phyloP scores from a whole-genome alignment of 2,888 invertebrate genomes.

The Lamellibrachia satsuma region DNA sequence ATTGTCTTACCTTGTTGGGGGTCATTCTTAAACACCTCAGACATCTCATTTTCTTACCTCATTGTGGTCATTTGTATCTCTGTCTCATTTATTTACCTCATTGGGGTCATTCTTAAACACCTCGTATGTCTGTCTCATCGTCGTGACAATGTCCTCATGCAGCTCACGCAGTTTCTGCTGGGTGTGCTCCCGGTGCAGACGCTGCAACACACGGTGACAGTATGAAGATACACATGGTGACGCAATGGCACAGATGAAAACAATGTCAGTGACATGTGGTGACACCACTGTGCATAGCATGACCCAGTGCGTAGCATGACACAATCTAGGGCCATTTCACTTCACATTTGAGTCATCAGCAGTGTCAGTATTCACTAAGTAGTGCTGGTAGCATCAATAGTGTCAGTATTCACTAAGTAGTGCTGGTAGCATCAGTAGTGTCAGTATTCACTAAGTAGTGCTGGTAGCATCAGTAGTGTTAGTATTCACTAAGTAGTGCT shows the following conservation, averaged over 20 bases:
- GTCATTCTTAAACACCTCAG: no score
- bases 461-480: no score
- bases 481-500: no score
- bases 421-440: no score
- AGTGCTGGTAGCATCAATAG: no score
- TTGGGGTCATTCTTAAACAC: slow-evolving; percentile 54
- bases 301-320: not conserved
- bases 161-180: slow-evolving; percentile 54
- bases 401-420: no score
- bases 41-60: no score
- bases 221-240: not conserved
- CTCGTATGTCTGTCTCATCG: slow-evolving; percentile 61
- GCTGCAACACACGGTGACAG: not conserved
- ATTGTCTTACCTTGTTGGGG: slow-evolving; percentile 54
- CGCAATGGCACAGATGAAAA: not conserved
- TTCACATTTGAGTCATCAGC: no score
- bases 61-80: slow-evolving; percentile 52
- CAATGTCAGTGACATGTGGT: not conserved
- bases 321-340: no score
- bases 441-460: no score
- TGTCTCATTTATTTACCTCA: slow-evolving; percentile 50
- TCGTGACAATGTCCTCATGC: slow-evolving; percentile 59
- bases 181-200: slow-evolving; percentile 68
- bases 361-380: no score
- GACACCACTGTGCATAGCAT: not conserved